Conservation (phyloP, 2,797 vertebrate genomes). For the Bufotes viridis region DNA sequence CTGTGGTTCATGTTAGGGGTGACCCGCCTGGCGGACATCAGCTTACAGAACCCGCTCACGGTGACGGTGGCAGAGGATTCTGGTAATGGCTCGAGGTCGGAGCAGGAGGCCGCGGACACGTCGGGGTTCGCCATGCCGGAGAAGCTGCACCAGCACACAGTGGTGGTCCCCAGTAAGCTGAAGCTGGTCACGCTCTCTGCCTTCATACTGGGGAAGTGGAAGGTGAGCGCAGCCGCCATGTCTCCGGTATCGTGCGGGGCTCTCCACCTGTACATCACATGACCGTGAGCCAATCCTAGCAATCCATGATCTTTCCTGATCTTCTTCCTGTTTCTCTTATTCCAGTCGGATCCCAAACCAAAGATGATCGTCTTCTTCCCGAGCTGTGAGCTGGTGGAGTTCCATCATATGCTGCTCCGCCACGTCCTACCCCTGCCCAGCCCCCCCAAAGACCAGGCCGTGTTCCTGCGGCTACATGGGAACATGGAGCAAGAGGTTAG, state of each 20-base stretch:
- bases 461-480: slow-evolving; percentile 87
- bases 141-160: slow-evolving; percentile 81
- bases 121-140: slow-evolving; percentile 85
- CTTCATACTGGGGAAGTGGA: slow-evolving; percentile 89
- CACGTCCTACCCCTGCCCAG: slow-evolving; percentile 67
- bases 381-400: slow-evolving; percentile 81
- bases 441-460: neutral
- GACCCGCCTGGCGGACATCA: slow-evolving; percentile 82
- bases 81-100: neutral
- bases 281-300: no score
- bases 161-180: slow-evolving; percentile 90
- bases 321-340: neutral
- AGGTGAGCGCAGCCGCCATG: slow-evolving; percentile 74
- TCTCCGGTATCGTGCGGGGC: neutral
- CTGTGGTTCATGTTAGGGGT: slow-evolving; percentile 75
- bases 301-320: no score
- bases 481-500: slow-evolving; percentile 91
- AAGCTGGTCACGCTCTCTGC: slow-evolving; percentile 88
- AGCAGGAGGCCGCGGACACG: slow-evolving; percentile 58
- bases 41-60: slow-evolving; percentile 82
- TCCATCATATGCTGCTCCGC: slow-evolving; percentile 73
- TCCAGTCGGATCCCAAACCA: slow-evolving; percentile 73
- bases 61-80: slow-evolving; percentile 79
- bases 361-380: slow-evolving; percentile 82
- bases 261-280: no score